These are phyloP conservation scores for Pelodytes ibericus DNA, from an alignment of 2,797 vertebrate genomes.

Conservation along the genomic window DNA sequence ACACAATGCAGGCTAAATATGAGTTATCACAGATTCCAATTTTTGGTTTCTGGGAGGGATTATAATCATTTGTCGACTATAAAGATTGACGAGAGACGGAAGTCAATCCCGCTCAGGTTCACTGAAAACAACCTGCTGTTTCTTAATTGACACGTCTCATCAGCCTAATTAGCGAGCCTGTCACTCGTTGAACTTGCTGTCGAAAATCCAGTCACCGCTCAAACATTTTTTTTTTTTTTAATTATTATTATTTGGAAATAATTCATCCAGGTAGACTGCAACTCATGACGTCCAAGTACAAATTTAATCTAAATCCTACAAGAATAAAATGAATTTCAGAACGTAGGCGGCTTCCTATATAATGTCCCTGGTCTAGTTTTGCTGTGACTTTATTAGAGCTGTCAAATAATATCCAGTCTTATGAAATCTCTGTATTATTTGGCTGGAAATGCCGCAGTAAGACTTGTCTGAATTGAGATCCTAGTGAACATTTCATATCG, in stretches of 20 bases:
- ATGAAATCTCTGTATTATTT: slow-evolving; percentile 54
- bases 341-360: slow-evolving; percentile 23
- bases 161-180: slow-evolving; percentile 6
- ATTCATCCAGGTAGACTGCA: background rate
- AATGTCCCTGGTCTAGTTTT: slow-evolving; percentile 32
- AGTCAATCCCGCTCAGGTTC: background rate
- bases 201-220: background rate
- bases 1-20: too few relatives aligned
- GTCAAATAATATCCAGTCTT: slow-evolving; percentile 52
- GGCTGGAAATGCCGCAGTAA: slow-evolving; percentile 46
- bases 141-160: background rate
- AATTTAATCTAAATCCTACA: slow-evolving; percentile 39
- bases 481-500: slow-evolving; percentile 45
- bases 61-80: background rate
- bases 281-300: background rate
- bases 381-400: slow-evolving; percentile 51
- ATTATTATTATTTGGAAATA: background rate
- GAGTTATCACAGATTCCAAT: background rate
- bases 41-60: background rate
- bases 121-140: slow-evolving; percentile 1
- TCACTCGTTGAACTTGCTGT: background rate
- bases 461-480: slow-evolving; percentile 44
- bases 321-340: slow-evolving; percentile 20
- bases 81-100: background rate
- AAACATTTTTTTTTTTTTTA: slow-evolving; percentile 1